Evolutionary conservation across 2,888 invertebrate genomes (phyloP).

Genomic region (Mallateleia sp.): DNA sequence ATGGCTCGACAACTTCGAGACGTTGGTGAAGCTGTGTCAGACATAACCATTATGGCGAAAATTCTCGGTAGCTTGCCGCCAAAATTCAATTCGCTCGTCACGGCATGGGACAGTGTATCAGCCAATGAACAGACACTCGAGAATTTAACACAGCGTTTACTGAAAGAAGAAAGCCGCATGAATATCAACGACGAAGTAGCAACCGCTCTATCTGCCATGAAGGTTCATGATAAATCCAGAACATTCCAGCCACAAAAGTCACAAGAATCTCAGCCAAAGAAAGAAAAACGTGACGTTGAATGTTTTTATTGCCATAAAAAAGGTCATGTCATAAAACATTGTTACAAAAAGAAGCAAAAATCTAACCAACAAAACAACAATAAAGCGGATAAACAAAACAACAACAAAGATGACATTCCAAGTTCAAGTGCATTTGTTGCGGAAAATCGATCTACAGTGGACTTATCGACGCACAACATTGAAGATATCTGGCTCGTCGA

Average conservation of each 20-base stretch:
- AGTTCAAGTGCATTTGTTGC: constrained; percentile 19
- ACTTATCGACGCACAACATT: not conserved
- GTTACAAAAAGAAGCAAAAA: constrained; percentile 24
- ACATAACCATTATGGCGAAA: constrained; percentile 64
- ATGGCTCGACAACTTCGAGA: constrained; percentile 62
- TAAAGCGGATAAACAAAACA: no score
- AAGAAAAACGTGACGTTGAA: constrained; percentile 35
- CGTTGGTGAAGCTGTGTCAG: constrained; percentile 59
- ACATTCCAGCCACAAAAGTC: not conserved
- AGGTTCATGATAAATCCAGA: not conserved
- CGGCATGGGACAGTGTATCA: constrained; percentile 67
- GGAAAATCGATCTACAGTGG: not conserved
- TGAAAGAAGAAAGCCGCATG: constrained; percentile 67
- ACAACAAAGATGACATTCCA: not conserved
- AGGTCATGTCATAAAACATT: constrained; percentile 58
- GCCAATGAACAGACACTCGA: constrained; percentile 33
- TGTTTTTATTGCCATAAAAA: constrained; percentile 54
- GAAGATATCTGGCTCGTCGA: constrained; percentile 39
- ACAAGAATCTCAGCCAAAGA: not conserved
- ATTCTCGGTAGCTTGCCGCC: constrained; percentile 61
- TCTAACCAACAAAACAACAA: no score
- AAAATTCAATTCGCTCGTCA: constrained; percentile 56
- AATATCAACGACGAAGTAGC: constrained; percentile 39
- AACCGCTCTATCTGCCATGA: constrained; percentile 27
- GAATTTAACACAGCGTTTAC: constrained; percentile 46